phyloP scores from a whole-genome alignment of 2,797 vertebrate species.

The Parotocinclus haroldoi region DNA sequence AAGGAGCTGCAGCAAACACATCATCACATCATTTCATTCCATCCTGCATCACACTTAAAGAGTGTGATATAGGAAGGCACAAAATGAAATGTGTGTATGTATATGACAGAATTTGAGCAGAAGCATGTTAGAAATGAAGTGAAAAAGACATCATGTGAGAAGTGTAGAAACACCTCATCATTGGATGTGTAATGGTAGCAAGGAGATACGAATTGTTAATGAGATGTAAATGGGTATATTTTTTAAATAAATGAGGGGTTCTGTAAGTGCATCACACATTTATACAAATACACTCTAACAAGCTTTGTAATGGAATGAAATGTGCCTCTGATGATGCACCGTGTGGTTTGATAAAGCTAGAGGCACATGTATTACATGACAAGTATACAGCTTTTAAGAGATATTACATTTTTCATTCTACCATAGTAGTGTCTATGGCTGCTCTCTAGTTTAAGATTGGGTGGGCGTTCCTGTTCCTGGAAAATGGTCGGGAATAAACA shows the following conservation, averaged over 20 bases:
- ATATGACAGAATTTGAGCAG: constrained; percentile 43
- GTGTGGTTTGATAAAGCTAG: constrained; percentile 3
- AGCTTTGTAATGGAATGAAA: constrained; percentile 28
- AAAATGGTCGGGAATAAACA: too few species aligned
- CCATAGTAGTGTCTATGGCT: constrained; percentile 17
- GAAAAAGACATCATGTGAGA: constrained; percentile 10
- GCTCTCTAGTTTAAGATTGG: constrained; percentile 23
- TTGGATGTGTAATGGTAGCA: constrained; percentile 55
- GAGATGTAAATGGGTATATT: constrained; percentile 57
- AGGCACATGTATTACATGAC: constrained; percentile 8
- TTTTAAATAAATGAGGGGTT: constrained; percentile 5
- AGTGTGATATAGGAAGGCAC: constrained; percentile 22
- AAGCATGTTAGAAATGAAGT: constrained; percentile 1
- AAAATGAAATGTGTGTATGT: constrained; percentile 30
- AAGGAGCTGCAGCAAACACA: not conserved
- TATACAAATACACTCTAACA: constrained; percentile 5
- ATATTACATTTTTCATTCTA: constrained; percentile 7
- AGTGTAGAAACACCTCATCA: constrained; percentile 31
- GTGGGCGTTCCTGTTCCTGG: too few species aligned
- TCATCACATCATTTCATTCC: constrained; percentile 9
- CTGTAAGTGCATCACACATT: constrained; percentile 51
- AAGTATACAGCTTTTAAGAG: constrained; percentile 14
- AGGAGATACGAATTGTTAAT: constrained; percentile 63
- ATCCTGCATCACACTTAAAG: constrained; percentile 5
- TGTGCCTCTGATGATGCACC: constrained; percentile 5